A percentile compares a stretch with the other conserved stretches of the same genome.
phyloP scores from a whole-genome alignment of 37 sponge, comb jelly and placozoan species.

The Bolinopsis microptera region DNA sequence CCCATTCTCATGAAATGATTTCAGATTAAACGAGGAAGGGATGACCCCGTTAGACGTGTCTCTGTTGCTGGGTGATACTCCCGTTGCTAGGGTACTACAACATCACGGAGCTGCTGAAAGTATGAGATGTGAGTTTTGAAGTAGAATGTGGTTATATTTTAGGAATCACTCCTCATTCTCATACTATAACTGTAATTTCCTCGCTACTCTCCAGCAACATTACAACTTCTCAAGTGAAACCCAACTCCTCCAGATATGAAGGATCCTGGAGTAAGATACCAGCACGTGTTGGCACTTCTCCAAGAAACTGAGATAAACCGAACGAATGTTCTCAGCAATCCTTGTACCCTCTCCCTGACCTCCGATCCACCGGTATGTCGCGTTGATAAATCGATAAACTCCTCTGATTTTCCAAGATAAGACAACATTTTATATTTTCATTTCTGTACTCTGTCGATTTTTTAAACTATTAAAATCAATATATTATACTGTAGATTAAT shows the following conservation, averaged over 20 bases:
- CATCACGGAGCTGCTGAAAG: slow-evolving; percentile 29
- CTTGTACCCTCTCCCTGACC: neutral
- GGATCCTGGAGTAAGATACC: neutral
- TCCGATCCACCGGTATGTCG: neutral
- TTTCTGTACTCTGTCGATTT: too few relatives aligned
- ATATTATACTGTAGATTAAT: too few relatives aligned
- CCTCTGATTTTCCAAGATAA: too few relatives aligned
- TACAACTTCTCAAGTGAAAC: neutral
- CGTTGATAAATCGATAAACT: too few relatives aligned
- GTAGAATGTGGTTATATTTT: neutral
- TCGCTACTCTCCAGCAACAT: too few relatives aligned
- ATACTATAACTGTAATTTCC: too few relatives aligned
- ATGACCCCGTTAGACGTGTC: slow-evolving; percentile 23
- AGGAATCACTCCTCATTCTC: too few relatives aligned
- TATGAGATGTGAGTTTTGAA: neutral
- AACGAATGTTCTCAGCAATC: slow-evolving; percentile 28
- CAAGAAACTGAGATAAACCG: slow-evolving; percentile 18
- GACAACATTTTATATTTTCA: too few relatives aligned
- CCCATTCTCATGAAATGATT: too few relatives aligned
- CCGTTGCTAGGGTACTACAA: slow-evolving; percentile 42
- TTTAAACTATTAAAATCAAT: too few relatives aligned
- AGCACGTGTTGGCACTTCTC: slow-evolving; percentile 49
- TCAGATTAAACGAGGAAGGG: neutral
- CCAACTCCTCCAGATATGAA: neutral
- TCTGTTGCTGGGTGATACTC: slow-evolving; percentile 8